Evolutionary conservation across 2,888 invertebrate species (phyloP).

Genomic region (Bembecia ichneumoniformis): DNA sequence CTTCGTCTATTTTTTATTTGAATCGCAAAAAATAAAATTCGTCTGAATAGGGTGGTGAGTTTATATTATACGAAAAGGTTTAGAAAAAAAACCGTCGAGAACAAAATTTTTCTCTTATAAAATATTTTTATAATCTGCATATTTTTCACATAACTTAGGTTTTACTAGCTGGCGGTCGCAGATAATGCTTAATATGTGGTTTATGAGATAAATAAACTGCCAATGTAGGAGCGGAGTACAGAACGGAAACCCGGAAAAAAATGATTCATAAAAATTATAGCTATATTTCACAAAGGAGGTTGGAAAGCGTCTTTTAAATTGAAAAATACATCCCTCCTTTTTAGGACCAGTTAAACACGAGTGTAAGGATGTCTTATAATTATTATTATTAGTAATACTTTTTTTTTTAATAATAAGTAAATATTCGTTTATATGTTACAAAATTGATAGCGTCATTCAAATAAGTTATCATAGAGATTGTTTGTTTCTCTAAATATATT

Average conservation of each 20-base stretch:
- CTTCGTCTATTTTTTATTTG: too few species aligned
- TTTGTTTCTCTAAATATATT: too few species aligned
- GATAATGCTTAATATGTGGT: constrained; percentile 42
- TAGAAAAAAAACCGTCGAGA: background rate
- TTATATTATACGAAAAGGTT: background rate
- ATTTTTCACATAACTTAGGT: constrained; percentile 36
- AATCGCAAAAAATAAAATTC: background rate
- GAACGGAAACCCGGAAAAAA: constrained; percentile 10
- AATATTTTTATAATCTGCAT: constrained; percentile 26
- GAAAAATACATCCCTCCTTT: background rate
- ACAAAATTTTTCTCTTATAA: background rate
- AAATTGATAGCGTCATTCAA: too few species aligned
- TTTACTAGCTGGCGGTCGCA: constrained; percentile 37
- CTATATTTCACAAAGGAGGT: constrained; percentile 1
- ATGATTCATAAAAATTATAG: constrained; percentile 43
- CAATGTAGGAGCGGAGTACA: background rate
- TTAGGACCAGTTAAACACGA: background rate
- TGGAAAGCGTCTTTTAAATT: background rate
- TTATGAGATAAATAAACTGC: constrained; percentile 30
- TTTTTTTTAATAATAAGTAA: too few species aligned
- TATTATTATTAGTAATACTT: too few species aligned
- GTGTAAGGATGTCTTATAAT: background rate
- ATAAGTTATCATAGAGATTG: too few species aligned
- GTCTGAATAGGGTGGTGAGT: background rate
- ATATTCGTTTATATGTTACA: too few species aligned